Base-by-base conservation (phyloP, 2,797 vertebrate species). In the Pelodytes ibericus region DNA sequence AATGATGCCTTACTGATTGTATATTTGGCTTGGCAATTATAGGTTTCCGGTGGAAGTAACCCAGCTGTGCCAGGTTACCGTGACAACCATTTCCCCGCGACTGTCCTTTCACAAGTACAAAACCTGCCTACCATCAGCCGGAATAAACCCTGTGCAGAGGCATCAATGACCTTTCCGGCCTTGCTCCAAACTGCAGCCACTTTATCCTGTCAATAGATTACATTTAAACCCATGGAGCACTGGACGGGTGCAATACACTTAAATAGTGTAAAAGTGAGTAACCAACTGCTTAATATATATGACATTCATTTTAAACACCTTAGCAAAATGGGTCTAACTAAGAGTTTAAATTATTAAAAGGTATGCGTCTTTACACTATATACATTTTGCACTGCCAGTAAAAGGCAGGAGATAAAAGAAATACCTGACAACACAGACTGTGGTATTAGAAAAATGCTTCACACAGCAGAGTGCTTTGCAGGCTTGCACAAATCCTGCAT, bases 11-110 rank as follows among this genome's bases (percentile, higher is more conserved):
- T 49, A 49, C 24, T 18, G 39, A 26, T 29, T 56, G 47, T 39
- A 44, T 26, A 27, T 56, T 44, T 31, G 24, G 13, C 22, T 44
- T n/a, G 29, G 68, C 24, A 67, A 59, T 58, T 39, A 20, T n/a
- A 47, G 51, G 63, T 62, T 78, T 61, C 22, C 56, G 39, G 57
- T n/a, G 57, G 39, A 69, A 51, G 3, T 30, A 56, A 22, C 29
- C 22, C 68, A 64, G 66, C 31, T 24, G 11, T 30, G 53, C 36
- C 75, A 47, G 31, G 75, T 71, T 65, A 71, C 61, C 41, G 29
- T 72, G 62, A 47, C 70, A 67, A 67, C 76, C n/a, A n/a, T 8
- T 15, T 66, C 61, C 39, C 24, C 18, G 44, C 57, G 31, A 18
- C 25, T 51, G 25, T 56, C 13, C 30, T 3, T 8, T 33, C 8